A percentile compares a stretch with the other conserved stretches of the same genome.
These are phyloP conservation scores for Ditula angustiorana DNA, from an alignment of 2,888 invertebrate species.

Conservation along the genomic window DNA sequence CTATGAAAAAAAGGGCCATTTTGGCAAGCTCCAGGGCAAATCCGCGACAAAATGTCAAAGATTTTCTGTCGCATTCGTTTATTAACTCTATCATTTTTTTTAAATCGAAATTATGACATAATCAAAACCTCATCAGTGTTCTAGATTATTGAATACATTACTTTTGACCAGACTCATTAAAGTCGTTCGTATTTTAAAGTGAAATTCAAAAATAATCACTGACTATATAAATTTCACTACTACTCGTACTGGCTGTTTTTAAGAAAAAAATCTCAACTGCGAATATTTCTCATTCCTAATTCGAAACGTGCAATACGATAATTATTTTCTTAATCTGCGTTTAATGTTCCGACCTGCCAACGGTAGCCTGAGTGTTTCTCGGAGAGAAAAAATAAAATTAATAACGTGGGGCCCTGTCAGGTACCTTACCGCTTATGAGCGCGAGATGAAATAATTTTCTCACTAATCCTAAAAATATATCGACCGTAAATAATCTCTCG, in stretches of 20 bases:
- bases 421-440: slow-evolving; percentile 55
- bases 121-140: too few species aligned
- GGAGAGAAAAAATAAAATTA: slow-evolving; percentile 33
- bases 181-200: too few species aligned
- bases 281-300: neutral
- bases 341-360: slow-evolving; percentile 48
- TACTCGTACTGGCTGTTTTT: neutral
- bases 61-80: too few species aligned
- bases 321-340: slow-evolving; percentile 39
- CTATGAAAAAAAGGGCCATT: too few species aligned
- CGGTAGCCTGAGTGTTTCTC: slow-evolving; percentile 50
- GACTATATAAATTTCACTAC: too few species aligned
- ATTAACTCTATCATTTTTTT: too few species aligned
- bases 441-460: slow-evolving; percentile 80
- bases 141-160: too few species aligned
- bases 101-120: too few species aligned
- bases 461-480: slow-evolving; percentile 81
- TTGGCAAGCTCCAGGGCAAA: too few species aligned
- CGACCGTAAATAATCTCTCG: slow-evolving; percentile 75
- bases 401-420: slow-evolving; percentile 29
- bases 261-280: neutral
- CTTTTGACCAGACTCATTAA: too few species aligned
- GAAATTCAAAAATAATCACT: too few species aligned
- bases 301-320: neutral
- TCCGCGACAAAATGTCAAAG: too few species aligned